Conservation (phyloP, 2,797 vertebrate species). For the Chromobotia macracanthus region DNA sequence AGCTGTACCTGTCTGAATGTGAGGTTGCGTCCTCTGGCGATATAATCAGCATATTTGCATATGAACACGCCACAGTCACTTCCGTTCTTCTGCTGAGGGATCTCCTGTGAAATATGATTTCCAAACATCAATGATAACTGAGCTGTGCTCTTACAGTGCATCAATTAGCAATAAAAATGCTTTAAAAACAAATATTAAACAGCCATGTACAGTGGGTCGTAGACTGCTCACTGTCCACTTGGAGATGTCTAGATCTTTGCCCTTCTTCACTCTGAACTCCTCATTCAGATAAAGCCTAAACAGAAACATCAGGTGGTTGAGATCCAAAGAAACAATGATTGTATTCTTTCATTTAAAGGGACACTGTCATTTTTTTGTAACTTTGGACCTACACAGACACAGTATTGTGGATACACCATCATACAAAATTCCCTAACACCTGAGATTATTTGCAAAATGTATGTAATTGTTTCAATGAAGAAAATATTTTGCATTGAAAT, state of each 20-base stretch:
- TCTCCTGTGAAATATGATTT: conserved; percentile 79
- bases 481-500: not conserved
- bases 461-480: not conserved
- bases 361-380: too few species aligned
- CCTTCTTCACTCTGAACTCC: conserved; percentile 85
- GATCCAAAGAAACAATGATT: not conserved
- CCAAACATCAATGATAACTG: not conserved
- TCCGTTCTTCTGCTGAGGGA: conserved; percentile 90
- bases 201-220: conserved; percentile 75
- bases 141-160: too few species aligned
- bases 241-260: conserved; percentile 76
- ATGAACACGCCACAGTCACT: conserved; percentile 94
- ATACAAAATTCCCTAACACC: not conserved
- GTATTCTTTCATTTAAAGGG: not conserved
- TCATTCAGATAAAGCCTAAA: conserved; percentile 86
- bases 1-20: conserved; percentile 85
- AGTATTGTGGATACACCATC: not conserved
- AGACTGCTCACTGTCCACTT: conserved; percentile 86
- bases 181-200: not conserved
- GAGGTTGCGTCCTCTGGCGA: conserved; percentile 83
- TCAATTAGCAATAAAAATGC: not conserved
- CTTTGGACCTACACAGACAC: not conserved
- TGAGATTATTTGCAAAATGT: too few species aligned
- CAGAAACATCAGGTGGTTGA: conserved; percentile 36
- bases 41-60: conserved; percentile 92